Base-by-base conservation (phyloP, 2,113 vertebrate species). In the Pristiophorus japonicus region DNA sequence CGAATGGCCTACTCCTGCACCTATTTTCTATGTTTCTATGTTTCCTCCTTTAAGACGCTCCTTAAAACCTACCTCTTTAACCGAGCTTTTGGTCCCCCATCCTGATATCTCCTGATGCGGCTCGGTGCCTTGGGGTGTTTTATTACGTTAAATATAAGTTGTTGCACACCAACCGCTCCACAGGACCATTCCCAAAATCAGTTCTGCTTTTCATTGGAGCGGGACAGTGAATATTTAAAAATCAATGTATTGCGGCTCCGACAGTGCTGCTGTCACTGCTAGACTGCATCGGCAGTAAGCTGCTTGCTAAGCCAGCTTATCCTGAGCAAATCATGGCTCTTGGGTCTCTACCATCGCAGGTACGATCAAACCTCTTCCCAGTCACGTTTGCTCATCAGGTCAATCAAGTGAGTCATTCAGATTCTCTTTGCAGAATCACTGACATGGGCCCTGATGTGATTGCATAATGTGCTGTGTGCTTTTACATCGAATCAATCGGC, bases 401-500 rank as follows among this genome's bases (percentile, higher is more conserved):
- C 20, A 65, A 65, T 65, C 59, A 22, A 45, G 59, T 18, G 88
- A 20, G 30, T 65, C 3, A 6, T 92, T 38, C 38, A 92, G 88
- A 65, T 63, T 38, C 59, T 16, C 14, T 5, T 38, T 65, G 59
- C 88, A 65, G 30, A 20, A 10, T 63, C 59, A 38, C 59, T 63
- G 88, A 16, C 59, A 38, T 4, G 63, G 59, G 88, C n/a, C n/a
- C n/a, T 20, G 16, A 92, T 24, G 11, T n/a, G n/a, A n/a, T n/a
- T n/a, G 38, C 22, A 16, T 6, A 63, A 10, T 45, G 34, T 63
- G 34, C n/a, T 92, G 59, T 22, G 59, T 92, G 16, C 18, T 38
- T 62, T 92, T 62, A 92, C 59, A 92, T 92, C 62, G 10, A 65
- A 92, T 92, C 88, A 92, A 92, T 92, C 22, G 88, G 88, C 30